Evolutionary conservation across 2,888 invertebrate species (phyloP), one percentile per base, ranked within the genome.

Genomic region (Nomada goodeniana): DNA sequence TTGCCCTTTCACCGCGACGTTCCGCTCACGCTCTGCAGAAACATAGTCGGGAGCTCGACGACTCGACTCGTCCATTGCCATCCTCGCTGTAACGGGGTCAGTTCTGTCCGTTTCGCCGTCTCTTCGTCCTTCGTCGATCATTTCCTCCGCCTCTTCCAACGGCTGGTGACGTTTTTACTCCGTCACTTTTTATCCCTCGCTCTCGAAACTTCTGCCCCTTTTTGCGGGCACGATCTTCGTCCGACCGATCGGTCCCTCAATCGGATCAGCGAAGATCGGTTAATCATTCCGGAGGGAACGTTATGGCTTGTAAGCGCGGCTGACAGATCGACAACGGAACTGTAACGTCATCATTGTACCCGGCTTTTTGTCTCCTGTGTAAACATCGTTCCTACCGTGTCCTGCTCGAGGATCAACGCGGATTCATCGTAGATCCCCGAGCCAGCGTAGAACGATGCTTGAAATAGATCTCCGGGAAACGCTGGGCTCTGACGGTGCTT

Each of bases 281-380:
- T 90, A 88, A 89, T 90, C 88, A 85, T 80, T 85, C 88, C 60
- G 4, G 36, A 29, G 60, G 76, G 80, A 79, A 73, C 76, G 74
- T 86, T 83, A 81, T 83, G 83, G 81, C 84, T 82, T 74, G 85
- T 80, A 79, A 84, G 80, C 76, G 55, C 67, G 80, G 67, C 83
- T 86, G 89, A 88, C 87, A 80, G 84, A 84, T 80, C 74, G 79
- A 78, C 86, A 85, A 85, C 87, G 84, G 84, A 86, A 87, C 82
- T 75, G 87, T 89, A 86, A 87, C 86, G 88, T 90, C 89, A 89
- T 89, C 87, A 86, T 89, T 89, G 86, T 80, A 76, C 76, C 80
- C 68, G 71, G 77, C 81, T 84, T 86, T 83, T 87, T 83, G 85
- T 87, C 83, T 83, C 82, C 83, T 82, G 79, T 86, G 86, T 85